Base-by-base conservation (phyloP, 2,888 invertebrate species). In the Prosapia bicincta region DNA sequence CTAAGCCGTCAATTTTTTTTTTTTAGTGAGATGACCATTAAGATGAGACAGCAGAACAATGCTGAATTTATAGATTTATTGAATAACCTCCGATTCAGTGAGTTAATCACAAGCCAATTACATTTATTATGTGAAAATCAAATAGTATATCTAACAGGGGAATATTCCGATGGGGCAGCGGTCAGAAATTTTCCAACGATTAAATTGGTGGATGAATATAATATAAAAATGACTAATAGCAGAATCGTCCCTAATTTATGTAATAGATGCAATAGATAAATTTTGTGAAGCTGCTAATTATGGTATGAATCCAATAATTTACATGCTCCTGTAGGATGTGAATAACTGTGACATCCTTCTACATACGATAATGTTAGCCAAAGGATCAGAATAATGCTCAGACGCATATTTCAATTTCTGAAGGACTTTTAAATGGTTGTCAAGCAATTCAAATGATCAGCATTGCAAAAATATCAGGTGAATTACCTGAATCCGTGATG, bases 31-130 rank as follows among this genome's bases (percentile, higher is more conserved):
- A 38, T 80, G 73, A 66, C 2, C 78, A 76, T 65, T 69, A 79
- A 77, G 74, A 75, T 32, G 77, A 75, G 71, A 72, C 71, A 23
- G 78, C 76, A 67, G 30, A 26, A 26, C 9, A 5, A 68, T 26
- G 10, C 10, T 26, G 26, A 24, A 25, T 80, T 80, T 67, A 78
- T 78, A 26, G 72, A 80, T 69, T 26, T 80, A 13, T 69, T 80
- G 26, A 79, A 80, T 69, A 77, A 78, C 26, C 72, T 81, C 25
- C 75, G 78, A 78, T 71, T 80, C 26, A 79, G 80, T 71, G 79
- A 80, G 75, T 15, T 38, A 38, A 38, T 15, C 15, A 38, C 38
- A 13, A 15, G 10, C 38, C 38, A 38, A 15, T 20, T 80, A 65
- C 66, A 66, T 9, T 26, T 68, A 20, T 68, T 68, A 20, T 26